phyloP scores from a whole-genome alignment of 2,888 invertebrate genomes.

The Nomada hirtipes region DNA sequence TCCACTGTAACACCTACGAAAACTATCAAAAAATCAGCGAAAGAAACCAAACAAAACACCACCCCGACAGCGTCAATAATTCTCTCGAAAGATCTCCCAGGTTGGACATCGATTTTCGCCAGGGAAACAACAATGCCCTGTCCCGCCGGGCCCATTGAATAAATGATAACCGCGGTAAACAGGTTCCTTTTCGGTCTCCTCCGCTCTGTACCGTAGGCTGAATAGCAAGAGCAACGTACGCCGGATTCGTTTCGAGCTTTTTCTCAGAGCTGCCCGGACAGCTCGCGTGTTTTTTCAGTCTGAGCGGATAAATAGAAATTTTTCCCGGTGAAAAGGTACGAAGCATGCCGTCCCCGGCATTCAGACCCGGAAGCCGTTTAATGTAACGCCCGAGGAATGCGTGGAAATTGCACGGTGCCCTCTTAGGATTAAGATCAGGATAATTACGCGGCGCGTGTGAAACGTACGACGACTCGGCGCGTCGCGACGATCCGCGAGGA shows the following conservation, averaged over 20 bases:
- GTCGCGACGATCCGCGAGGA: conserved; percentile 15
- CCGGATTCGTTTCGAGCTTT: conserved; percentile 8
- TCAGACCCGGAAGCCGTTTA: conserved; percentile 59
- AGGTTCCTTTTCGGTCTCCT: conserved; percentile 42
- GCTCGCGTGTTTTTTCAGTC: conserved; percentile 40
- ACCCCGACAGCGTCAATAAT: conserved; percentile 42
- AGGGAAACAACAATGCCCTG: conserved; percentile 43
- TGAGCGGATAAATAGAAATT: conserved; percentile 63
- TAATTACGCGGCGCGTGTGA: conserved; percentile 40
- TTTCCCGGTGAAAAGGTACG: conserved; percentile 43
- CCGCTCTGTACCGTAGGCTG: conserved; percentile 42
- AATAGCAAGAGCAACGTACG: conserved; percentile 46
- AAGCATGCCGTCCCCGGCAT: conserved; percentile 24
- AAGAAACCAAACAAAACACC: no score
- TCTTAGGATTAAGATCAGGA: conserved; percentile 46
- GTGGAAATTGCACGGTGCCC: conserved; percentile 47
- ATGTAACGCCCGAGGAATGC: conserved; percentile 55
- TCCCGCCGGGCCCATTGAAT: conserved; percentile 51
- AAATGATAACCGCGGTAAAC: conserved; percentile 62
- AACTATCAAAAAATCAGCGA: no score
- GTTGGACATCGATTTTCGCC: conserved; percentile 15
- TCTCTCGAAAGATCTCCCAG: neutral
- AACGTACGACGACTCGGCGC: neutral
- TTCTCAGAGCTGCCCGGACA: neutral
- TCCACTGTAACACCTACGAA: no score